Evolutionary conservation across 2,113 vertebrate genomes (phyloP), one percentile per base, ranked within the genome.

Genomic region (Typhlomys cinereus): DNA sequence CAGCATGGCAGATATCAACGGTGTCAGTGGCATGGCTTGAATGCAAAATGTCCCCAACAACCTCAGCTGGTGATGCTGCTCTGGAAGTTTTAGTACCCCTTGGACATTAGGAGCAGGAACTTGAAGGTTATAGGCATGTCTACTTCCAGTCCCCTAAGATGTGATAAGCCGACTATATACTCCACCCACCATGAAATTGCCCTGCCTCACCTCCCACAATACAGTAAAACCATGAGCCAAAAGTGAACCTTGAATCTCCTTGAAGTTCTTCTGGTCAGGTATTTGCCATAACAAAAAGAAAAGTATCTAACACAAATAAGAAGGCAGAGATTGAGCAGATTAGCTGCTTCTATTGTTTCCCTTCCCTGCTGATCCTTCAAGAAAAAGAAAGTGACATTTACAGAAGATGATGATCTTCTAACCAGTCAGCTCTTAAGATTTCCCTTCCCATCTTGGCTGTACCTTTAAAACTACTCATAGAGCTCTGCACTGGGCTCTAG

Each of bases 321-420:
- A 78, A 88, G 36, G 48, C 1, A 20, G 39, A 52, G 29, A 36
- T n/a, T 18, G 50, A 61, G 12, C 61, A 88, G 46, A 59, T 34
- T n/a, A 11, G 52, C 27, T 36, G 36, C 91, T 93, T 57, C 29
- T 21, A 41, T 79, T 44, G 48, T 23, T 48, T 83, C 14, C 39
- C 54, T 82, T 94, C 88, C 85, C 39, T 46, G 14, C 48, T 83
- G 50, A 69, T 17, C 78, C 80, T 31, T 85, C 59, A 78, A 61
- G 54, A 74, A 54, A 91, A 64, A n/a, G 52, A 87, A 92, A 91
- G 29, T 4, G 50, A 93, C 85, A 87, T 90, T n/a, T 85, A 76
- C 59, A 44, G 39, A 79, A 54, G 21, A 70, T 29, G 18, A 84
- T 59, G 48, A 39, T 54, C 7, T 62, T 83, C 74, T 54, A 70